These are phyloP conservation scores for Saguinus midas DNA, from an alignment of 2,113 vertebrate genomes.

Conservation along the genomic window DNA sequence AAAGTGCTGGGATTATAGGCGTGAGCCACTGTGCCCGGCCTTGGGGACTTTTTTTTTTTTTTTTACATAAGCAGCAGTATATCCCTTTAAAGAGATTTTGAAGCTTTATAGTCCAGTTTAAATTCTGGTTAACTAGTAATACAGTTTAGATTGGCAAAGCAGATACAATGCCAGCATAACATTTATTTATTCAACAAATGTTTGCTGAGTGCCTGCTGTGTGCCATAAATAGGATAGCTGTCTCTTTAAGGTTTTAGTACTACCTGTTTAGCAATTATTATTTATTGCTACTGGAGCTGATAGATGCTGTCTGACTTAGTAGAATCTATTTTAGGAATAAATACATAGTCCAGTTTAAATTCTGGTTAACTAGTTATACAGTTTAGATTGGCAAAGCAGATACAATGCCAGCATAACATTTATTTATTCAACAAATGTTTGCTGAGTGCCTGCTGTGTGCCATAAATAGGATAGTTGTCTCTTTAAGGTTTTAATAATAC, in stretches of 20 bases:
- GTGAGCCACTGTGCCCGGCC: not conserved
- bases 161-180: not conserved
- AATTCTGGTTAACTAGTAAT: not conserved
- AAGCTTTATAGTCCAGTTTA: not conserved
- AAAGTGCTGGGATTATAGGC: too few species aligned
- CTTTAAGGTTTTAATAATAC: not conserved
- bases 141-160: not conserved
- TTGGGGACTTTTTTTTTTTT: not conserved
- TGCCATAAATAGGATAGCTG: not conserved
- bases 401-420: not conserved
- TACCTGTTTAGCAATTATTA: not conserved
- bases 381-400: not conserved
- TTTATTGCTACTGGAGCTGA: not conserved
- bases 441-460: not conserved
- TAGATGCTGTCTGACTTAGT: not conserved
- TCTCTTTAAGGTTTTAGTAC: not conserved
- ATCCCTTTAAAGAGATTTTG: not conserved
- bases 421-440: not conserved
- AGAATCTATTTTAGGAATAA: not conserved
- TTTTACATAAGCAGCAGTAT: not conserved
- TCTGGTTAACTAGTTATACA: not conserved
- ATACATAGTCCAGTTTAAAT: not conserved
- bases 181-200: not conserved
- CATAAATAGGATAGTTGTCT: not conserved
- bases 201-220: not conserved